Evolutionary conservation across 2,888 invertebrate genomes (phyloP).

Genomic region (Blomia tropicalis): DNA sequence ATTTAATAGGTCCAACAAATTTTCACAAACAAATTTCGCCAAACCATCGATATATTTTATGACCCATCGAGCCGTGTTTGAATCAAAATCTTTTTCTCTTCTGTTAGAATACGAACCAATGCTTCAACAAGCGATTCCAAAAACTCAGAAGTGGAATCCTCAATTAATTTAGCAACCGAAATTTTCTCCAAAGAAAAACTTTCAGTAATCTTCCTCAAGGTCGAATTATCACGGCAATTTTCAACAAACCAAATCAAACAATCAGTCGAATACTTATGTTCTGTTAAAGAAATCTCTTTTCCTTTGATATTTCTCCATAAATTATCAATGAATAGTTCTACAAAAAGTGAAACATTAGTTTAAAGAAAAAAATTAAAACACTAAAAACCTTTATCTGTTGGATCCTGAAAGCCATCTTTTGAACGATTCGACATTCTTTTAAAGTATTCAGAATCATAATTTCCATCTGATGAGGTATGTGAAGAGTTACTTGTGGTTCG

Average conservation of each 20-base stretch:
- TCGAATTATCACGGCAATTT: neutral
- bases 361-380: neutral
- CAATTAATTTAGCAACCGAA: conserved; percentile 4
- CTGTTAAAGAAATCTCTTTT: conserved; percentile 17
- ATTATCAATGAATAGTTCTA: conserved; percentile 23
- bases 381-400: conserved; percentile 20
- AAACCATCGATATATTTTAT: conserved; percentile 15
- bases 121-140: conserved; percentile 20
- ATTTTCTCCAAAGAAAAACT: neutral
- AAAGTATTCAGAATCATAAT: conserved; percentile 23
- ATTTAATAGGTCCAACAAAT: conserved; percentile 13
- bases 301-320: conserved; percentile 21
- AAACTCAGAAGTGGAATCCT: conserved; percentile 16
- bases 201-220: conserved; percentile 18
- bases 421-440: conserved; percentile 19
- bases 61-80: neutral
- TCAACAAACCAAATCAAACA: conserved; percentile 24
- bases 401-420: conserved; percentile 23
- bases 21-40: conserved; percentile 15
- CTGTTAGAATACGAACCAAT: conserved; percentile 10
- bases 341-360: neutral
- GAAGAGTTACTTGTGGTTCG: neutral
- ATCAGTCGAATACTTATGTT: conserved; percentile 16
- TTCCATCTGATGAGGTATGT: conserved; percentile 1
- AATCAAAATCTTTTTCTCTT: neutral